A percentile compares a stretch with the other conserved stretches of the same genome.
Conservation (phyloP, 2,888 invertebrate genomes). For the Galeruca laticollis region DNA sequence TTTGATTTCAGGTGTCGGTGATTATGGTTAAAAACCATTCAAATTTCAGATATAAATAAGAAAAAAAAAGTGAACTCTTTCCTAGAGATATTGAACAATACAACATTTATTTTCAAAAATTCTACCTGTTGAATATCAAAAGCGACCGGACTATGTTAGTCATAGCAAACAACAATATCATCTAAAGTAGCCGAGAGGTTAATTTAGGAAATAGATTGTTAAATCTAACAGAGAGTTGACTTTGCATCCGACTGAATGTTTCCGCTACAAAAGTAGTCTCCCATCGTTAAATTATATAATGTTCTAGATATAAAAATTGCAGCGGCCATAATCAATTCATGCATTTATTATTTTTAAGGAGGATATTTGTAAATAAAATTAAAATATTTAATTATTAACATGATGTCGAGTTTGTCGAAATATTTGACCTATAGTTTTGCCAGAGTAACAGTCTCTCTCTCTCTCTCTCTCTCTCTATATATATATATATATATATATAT, state of each 20-base stretch:
- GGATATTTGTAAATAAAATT: conserved; percentile 8
- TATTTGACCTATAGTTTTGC: no score
- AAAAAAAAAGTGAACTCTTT: no score
- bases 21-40: no score
- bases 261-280: conserved; percentile 67
- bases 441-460: no score
- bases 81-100: background rate
- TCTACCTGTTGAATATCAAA: background rate
- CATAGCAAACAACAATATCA: conserved; percentile 59
- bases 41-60: no score
- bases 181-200: conserved; percentile 63
- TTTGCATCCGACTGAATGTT: conserved; percentile 68
- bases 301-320: conserved; percentile 67
- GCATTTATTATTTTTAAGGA: conserved; percentile 40
- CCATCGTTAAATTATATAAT: conserved; percentile 67
- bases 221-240: conserved; percentile 67
- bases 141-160: conserved; percentile 22
- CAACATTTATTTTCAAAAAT: background rate
- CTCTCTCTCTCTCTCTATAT: no score
- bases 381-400: background rate
- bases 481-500: no score
- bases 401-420: no score
- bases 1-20: no score
- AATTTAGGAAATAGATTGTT: conserved; percentile 69
- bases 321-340: conserved; percentile 51